Evolutionary conservation across 2,888 invertebrate species (phyloP).

Genomic region (Hartigia nigra): DNA sequence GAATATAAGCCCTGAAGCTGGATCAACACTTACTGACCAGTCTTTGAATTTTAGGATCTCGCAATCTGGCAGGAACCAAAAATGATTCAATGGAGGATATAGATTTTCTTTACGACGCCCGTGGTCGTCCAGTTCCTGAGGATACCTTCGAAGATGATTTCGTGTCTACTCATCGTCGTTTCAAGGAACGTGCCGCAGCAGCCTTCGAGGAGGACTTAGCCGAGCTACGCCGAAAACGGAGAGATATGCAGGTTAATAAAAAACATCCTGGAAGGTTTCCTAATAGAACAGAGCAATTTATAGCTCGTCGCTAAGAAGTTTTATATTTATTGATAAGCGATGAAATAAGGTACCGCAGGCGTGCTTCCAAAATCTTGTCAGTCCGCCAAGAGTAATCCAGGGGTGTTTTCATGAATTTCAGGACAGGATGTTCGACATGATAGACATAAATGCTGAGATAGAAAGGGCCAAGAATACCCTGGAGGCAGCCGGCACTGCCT

Average conservation of each 20-base stretch:
- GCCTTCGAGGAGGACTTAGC: conserved; percentile 62
- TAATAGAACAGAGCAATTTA: neutral
- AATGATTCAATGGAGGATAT: conserved; percentile 50
- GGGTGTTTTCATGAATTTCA: conserved; percentile 22
- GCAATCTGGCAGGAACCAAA: conserved; percentile 47
- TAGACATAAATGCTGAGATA: conserved; percentile 61
- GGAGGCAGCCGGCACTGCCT: conserved; percentile 53
- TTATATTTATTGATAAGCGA: neutral
- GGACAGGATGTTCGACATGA: conserved; percentile 62
- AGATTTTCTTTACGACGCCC: conserved; percentile 47
- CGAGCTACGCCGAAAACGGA: conserved; percentile 57
- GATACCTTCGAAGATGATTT: conserved; percentile 54
- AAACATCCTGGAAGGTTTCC: neutral
- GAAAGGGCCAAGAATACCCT: conserved; percentile 55
- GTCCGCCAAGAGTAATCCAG: neutral
- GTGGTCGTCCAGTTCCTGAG: conserved; percentile 42
- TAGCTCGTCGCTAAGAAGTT: neutral
- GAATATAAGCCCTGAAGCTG: neutral
- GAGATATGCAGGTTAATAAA: conserved; percentile 59
- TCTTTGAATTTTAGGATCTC: conserved; percentile 52
- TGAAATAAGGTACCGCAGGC: neutral
- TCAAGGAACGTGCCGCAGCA: conserved; percentile 57
- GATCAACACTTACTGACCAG: conserved; percentile 13
- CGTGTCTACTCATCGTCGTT: conserved; percentile 49
- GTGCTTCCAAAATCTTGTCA: neutral